These are phyloP conservation scores for Carlito syrichta DNA, from an alignment of 2,113 vertebrate genomes.

Conservation along the genomic window DNA sequence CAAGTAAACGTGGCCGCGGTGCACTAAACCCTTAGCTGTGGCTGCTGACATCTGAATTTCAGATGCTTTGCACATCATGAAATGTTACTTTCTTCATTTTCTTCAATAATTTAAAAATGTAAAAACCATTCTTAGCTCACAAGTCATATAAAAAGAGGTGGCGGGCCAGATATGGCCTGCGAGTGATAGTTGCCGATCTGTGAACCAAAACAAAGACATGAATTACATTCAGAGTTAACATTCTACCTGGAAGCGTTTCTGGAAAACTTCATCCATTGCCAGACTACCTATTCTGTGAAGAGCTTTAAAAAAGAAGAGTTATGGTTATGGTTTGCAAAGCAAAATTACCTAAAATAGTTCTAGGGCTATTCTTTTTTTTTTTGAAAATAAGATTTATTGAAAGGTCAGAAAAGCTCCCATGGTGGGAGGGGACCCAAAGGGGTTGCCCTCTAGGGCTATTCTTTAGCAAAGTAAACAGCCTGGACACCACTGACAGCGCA, in stretches of 20 bases:
- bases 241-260: constrained; percentile 93
- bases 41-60: neutral
- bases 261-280: constrained; percentile 93
- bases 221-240: constrained; percentile 31
- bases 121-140: neutral
- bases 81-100: neutral
- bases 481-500: neutral
- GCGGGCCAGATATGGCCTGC: neutral
- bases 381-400: too few species aligned
- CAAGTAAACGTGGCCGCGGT: neutral
- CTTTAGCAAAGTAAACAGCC: constrained; percentile 21
- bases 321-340: neutral
- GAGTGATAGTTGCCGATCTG: neutral
- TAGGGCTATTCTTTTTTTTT: neutral
- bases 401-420: too few species aligned
- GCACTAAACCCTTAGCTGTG: neutral
- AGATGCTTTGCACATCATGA: neutral
- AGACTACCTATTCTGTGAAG: constrained; percentile 95
- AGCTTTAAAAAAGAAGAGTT: constrained; percentile 80
- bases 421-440: too few species aligned
- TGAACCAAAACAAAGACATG: constrained; percentile 35
- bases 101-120: neutral
- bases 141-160: constrained; percentile 12
- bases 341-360: neutral
- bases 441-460: too few species aligned